Conservation (phyloP, 1,140 invertebrate genomes). For the Caenorhabditis remanei region DNA sequence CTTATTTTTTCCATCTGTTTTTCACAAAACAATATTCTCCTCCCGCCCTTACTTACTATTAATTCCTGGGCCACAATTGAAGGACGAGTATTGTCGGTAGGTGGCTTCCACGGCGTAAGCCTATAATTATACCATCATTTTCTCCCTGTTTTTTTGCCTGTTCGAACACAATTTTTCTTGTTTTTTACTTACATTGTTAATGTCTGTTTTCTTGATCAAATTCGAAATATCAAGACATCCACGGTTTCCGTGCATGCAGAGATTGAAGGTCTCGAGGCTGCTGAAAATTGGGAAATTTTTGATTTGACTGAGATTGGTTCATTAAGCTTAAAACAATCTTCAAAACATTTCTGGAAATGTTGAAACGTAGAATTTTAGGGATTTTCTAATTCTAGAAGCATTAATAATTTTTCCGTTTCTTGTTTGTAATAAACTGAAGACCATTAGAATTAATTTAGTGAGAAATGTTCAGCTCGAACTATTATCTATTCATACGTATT, state of each 20-base stretch:
- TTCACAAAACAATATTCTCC: not conserved
- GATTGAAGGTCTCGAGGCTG: slow-evolving; percentile 50
- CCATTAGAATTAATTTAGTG: too few relatives aligned
- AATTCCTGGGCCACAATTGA: slow-evolving; percentile 62
- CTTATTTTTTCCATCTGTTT: too few relatives aligned
- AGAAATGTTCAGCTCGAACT: too few relatives aligned
- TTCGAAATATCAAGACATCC: slow-evolving; percentile 38
- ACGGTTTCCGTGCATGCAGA: slow-evolving; percentile 50
- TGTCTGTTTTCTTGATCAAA: slow-evolving; percentile 38
- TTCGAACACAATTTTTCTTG: not conserved
- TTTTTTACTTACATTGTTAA: slow-evolving; percentile 45
- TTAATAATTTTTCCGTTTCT: too few relatives aligned
- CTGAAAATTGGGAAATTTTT: slow-evolving; percentile 21
- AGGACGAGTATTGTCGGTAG: slow-evolving; percentile 40
- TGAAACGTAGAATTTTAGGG: too few relatives aligned
- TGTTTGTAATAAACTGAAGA: too few relatives aligned
- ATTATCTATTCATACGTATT: too few relatives aligned
- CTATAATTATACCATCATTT: slow-evolving; percentile 24
- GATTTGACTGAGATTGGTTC: not conserved
- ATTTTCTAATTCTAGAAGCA: too few relatives aligned
- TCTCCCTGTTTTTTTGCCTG: not conserved
- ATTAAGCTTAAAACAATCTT: too few relatives aligned
- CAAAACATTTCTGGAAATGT: too few relatives aligned
- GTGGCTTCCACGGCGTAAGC: slow-evolving; percentile 43
- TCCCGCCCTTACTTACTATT: slow-evolving; percentile 43